Base-by-base conservation (phyloP, 2,888 invertebrate genomes). In the Caenorhabditis macrosperma region DNA sequence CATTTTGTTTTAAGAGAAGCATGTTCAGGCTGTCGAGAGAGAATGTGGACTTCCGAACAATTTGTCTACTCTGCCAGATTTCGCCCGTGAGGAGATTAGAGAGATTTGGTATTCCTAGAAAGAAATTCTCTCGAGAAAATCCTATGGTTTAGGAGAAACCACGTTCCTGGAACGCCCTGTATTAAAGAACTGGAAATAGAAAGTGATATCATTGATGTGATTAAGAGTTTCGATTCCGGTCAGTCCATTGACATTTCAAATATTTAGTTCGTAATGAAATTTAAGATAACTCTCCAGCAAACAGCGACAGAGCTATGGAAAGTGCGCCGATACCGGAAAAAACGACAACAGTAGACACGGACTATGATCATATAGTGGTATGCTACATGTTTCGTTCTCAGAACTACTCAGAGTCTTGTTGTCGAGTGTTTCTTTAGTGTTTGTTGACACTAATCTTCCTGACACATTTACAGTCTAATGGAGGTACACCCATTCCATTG, bases 21-120 rank as follows among this genome's bases (percentile, higher is more conserved):
- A 12, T 12, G 15, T 63, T 55, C 28, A 41, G 50, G 41, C 35
- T 20, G 55, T 57, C 10, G 59, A 59, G n/a, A n/a, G 57, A 60
- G 74, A 79, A 35, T 89, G 89, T 61, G 89, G 86, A 0, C 68
- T 87, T 1, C 89, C 89, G 1, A 77, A 71, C 15, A 87, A 89
- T 63, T 44, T 88, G 20, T 35, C 54, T 10, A 30, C 63, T 1
- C 64, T 89, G n/a, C 89, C 89, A 1, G 85, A 84, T 24, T 89
- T 86, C 66, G 89, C 87, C 0, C 86, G 85, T 44, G 89, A 88
- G 64, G 89, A 89, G 57, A 75, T 89, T 17, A 60, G 82, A 24
- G 86, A 87, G 55, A 85, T 89, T 48, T 89, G 89, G 89, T 89
- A 15, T 22, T 38, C 20, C n/a, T 15, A 26, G n/a, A 24, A 17